Conservation (phyloP, 2,888 invertebrate genomes). For the Cephus spinipes region DNA sequence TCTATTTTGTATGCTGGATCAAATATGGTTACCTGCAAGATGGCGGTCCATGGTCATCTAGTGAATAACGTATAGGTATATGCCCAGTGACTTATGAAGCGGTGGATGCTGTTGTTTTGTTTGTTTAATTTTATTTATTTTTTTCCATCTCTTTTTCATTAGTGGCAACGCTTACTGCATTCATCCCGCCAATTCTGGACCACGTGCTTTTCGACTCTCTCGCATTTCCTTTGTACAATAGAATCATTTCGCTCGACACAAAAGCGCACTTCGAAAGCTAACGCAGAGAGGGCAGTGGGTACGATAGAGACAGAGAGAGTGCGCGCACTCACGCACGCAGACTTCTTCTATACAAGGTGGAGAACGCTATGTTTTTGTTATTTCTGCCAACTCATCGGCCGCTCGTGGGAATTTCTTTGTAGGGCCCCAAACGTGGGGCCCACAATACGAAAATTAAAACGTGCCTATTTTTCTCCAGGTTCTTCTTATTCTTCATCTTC, state of each 20-base stretch:
- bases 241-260: background rate
- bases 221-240: background rate
- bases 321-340: background rate
- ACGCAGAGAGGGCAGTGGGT: background rate
- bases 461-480: slow-evolving; percentile 12
- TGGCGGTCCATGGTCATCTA: slow-evolving; percentile 2
- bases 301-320: background rate
- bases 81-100: background rate
- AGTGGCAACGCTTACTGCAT: background rate
- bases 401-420: slow-evolving; percentile 56
- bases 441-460: slow-evolving; percentile 37
- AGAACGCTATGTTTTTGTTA: slow-evolving; percentile 56
- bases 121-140: slow-evolving; percentile 14
- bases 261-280: background rate
- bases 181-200: background rate
- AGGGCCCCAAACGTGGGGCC: slow-evolving; percentile 44
- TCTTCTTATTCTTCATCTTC: slow-evolving; percentile 30
- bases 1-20: background rate
- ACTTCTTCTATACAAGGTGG: background rate
- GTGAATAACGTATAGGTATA: background rate
- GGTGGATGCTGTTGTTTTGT: background rate
- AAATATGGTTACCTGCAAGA: slow-evolving; percentile 3
- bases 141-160: background rate
- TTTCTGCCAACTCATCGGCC: slow-evolving; percentile 59
- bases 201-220: slow-evolving; percentile 1